Evolutionary conservation across 2,888 invertebrate genomes (phyloP).

Genomic region (Chymomyza fuscimana): DNA sequence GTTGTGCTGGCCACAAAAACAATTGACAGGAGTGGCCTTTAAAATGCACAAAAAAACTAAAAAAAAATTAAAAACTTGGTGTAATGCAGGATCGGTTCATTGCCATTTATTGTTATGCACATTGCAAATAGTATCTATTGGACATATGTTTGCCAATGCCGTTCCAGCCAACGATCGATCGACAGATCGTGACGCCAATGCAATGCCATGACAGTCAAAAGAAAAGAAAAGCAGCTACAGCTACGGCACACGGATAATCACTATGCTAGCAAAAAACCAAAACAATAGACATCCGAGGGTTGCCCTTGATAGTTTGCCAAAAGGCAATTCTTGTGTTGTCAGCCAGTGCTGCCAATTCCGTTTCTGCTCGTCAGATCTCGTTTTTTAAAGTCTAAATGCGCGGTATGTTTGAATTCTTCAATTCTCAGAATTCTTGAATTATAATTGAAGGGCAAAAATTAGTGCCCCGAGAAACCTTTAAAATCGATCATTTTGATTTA

Average conservation of each 20-base stretch:
- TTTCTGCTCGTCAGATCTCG: too few species aligned
- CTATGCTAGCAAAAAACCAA: neutral
- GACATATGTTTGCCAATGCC: constrained; percentile 15
- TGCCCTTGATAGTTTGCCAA: too few species aligned
- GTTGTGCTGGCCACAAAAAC: neutral
- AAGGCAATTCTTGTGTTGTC: too few species aligned
- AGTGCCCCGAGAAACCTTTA: too few species aligned
- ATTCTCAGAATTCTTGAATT: too few species aligned
- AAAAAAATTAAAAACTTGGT: neutral
- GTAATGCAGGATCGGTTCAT: constrained; percentile 8
- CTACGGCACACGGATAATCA: neutral
- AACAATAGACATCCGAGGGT: neutral
- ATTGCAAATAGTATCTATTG: constrained; percentile 6
- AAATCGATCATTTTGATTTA: too few species aligned
- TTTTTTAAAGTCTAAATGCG: too few species aligned
- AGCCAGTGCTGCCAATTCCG: too few species aligned
- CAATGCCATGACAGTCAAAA: constrained; percentile 8
- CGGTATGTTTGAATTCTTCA: too few species aligned
- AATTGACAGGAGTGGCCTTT: constrained; percentile 41
- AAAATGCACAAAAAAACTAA: neutral
- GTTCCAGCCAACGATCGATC: constrained; percentile 3
- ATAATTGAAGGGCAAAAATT: too few species aligned
- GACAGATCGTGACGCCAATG: constrained; percentile 8
- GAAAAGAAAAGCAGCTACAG: neutral
- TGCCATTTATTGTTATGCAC: constrained; percentile 10